Evolutionary conservation across 2,888 invertebrate genomes (phyloP), one percentile per base, ranked within the genome.

Genomic region (Thecocarcelia acutangulata): DNA sequence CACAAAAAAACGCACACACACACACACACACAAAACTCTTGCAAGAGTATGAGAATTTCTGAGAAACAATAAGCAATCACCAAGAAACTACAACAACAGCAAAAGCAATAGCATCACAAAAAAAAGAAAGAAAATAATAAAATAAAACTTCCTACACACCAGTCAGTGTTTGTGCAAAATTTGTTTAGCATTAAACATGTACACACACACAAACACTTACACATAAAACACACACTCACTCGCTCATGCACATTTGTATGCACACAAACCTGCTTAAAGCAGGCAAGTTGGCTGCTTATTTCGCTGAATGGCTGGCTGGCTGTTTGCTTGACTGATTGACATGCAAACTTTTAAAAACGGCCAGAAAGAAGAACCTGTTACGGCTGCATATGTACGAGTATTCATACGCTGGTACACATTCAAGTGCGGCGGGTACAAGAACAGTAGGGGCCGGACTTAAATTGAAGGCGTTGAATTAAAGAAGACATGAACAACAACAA

Each of bases 371-470:
- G 75, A 82, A 82, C 82, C 82, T 78, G 82, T 82, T 82, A 70
- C 74, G 46, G 66, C 5, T 33, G 33, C 33, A 48, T 74, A n/a
- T n/a, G n/a, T n/a, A n/a, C n/a, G n/a, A n/a, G 42, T 42, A 33
- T 40, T 40, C 15, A 13, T 46, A 13, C 13, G 42, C 21, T n/a
- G 17, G 56, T 13, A 42, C 24, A 15, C 19, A 56, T 58, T 17
- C 24, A 17, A 28, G 61, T 68, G 42, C 44, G 66, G 56, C 52
- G 81, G 64, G 69, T 61, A 48, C 64, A 63, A 64, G 33, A 74
- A 66, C 73, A 75, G 73, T 82, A 82, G 82, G 82, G 82, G 82
- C 78, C 48, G 82, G 82, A 78, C 82, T 82, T 82, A 82, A 66
- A 61, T 78, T 69, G 74, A 82, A 82, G 82, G 82, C 82, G 82